Evolutionary conservation across 1,140 invertebrate genomes (phyloP), one percentile per base, ranked within the genome.

Genomic region (Hesperophylax magnus): DNA sequence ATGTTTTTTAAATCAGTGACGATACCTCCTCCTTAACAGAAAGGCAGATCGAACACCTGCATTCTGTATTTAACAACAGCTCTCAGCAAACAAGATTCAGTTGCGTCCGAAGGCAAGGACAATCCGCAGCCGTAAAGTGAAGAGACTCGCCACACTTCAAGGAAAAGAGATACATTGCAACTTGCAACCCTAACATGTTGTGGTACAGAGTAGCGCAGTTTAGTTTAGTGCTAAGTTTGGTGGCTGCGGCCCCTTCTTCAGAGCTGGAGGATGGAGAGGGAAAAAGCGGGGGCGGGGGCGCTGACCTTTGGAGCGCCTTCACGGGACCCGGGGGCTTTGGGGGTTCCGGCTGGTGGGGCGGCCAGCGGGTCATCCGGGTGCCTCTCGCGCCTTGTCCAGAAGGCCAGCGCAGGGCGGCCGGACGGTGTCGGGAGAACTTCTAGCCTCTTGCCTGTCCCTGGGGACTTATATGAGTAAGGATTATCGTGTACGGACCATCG

Each of bases 21-120:
- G 6, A 3, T 24, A 61, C 18, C 24, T 18, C 20, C 58, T 61
- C n/a, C 18, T 61, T 61, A 61, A 61, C 18, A 18, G 20, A 24
- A 14, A 61, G 58, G 58, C 15, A 20, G 58, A 61, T 61, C 18
- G 58, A 61, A 61, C 58, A 61, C 58, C 58, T 61, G 58, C 58
- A 61, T 2, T 3, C 17, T 61, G 58, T 61, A 61, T 61, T 61
- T 61, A 61, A 61, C 7, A n/a, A 61, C 3, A 20, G 2, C 2
- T 22, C 14, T 14, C n/a, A 7, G 18, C 11, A 20, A 61, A 61
- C 24, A 18, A 24, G 18, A 4, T 7, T 61, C 58, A 61, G 58
- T 61, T 24, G 58, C 18, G 18, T 18, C 6, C 14, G n/a, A 8
- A 58, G 17, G 20, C 20, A 18, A 58, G n/a, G n/a, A 58, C n/a